Evolutionary conservation across 2,888 invertebrate species (phyloP).

Genomic region (Deilephila porcellus): DNA sequence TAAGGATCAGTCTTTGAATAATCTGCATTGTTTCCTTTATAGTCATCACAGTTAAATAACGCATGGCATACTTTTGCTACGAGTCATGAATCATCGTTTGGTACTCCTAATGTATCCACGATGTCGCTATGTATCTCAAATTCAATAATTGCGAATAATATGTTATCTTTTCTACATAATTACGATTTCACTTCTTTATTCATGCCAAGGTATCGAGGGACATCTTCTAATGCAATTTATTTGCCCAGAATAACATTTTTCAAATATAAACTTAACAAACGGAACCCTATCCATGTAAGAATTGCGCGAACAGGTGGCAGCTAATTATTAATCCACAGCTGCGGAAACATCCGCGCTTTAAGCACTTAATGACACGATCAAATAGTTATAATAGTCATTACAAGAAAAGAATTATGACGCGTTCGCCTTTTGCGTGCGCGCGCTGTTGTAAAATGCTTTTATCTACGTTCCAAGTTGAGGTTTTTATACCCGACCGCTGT

Average conservation of each 20-base stretch:
- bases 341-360: constrained; percentile 63
- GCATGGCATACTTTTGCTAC: no score
- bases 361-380: constrained; percentile 59
- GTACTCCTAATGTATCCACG: no score
- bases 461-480: neutral
- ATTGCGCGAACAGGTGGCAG: constrained; percentile 68
- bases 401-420: constrained; percentile 25
- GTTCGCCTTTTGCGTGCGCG: constrained; percentile 26
- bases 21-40: no score
- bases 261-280: constrained; percentile 26
- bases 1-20: no score
- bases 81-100: no score
- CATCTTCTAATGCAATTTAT: neutral
- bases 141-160: no score
- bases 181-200: no score
- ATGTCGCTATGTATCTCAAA: no score
- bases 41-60: no score
- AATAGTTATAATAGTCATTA: constrained; percentile 44
- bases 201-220: no score
- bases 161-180: no score
- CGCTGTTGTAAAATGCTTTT: constrained; percentile 5
- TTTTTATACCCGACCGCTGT: constrained; percentile 18
- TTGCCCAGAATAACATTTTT: neutral
- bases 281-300: constrained; percentile 53
- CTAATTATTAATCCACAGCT: constrained; percentile 73